Evolutionary conservation across 2,113 vertebrate genomes (phyloP).

Genomic region (Gadus macrocephalus): DNA sequence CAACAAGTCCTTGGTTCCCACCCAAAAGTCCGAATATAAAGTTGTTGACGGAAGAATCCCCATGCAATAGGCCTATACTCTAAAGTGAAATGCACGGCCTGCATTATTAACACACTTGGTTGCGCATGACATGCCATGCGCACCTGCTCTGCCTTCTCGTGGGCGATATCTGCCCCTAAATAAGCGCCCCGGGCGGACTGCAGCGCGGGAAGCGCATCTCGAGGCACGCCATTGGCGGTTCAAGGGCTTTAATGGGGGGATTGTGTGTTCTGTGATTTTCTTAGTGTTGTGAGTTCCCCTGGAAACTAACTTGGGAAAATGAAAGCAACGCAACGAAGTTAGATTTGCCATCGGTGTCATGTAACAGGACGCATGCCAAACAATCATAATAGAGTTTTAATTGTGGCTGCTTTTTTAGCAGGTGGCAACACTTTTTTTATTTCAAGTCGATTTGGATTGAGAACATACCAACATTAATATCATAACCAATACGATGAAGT

Average conservation of each 20-base stretch:
- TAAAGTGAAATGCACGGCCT: no score
- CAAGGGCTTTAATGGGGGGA: constrained; percentile 14
- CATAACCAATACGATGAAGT: no score
- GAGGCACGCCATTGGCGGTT: constrained; percentile 57
- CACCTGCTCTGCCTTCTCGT: constrained; percentile 43
- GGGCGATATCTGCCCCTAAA: constrained; percentile 54
- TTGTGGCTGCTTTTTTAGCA: no score
- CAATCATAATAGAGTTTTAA: background rate
- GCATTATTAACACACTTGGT: no score
- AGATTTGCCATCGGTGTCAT: background rate
- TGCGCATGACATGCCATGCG: constrained; percentile 7
- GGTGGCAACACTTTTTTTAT: no score
- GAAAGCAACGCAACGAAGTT: constrained; percentile 8
- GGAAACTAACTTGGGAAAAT: constrained; percentile 46
- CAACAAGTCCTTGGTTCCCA: constrained; percentile 21
- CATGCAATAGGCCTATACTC: no score
- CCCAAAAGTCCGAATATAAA: constrained; percentile 19
- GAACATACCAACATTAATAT: no score
- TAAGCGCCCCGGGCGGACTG: constrained; percentile 63
- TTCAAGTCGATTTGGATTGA: no score
- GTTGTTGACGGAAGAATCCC: no score
- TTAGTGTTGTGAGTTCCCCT: constrained; percentile 50
- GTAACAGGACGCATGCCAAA: background rate
- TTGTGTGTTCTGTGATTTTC: constrained; percentile 16
- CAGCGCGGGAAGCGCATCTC: constrained; percentile 71